Conservation (phyloP, 1,140 invertebrate species). For the Hydropsyche tenuis region DNA sequence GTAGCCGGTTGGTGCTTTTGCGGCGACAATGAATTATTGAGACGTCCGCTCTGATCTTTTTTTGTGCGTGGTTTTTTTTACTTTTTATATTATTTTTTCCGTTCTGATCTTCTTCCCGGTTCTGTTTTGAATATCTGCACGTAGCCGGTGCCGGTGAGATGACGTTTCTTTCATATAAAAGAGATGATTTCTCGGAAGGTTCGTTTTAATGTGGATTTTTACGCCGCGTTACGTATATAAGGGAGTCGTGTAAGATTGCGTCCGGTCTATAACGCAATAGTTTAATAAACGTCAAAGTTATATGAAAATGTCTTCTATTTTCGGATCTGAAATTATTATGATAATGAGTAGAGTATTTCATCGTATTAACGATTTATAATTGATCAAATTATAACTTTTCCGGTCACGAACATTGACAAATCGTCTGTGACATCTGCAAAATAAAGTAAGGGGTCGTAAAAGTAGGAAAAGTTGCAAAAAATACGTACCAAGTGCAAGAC, state of each 20-base stretch:
- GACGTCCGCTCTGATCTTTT: neutral
- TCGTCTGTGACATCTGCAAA: too few relatives aligned
- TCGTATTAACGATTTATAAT: too few relatives aligned
- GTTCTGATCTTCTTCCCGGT: too few relatives aligned
- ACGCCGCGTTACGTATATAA: neutral
- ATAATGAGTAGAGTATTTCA: too few relatives aligned
- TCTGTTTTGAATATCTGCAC: conserved; percentile 14
- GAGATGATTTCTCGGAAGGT: conserved; percentile 1
- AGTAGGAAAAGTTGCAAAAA: too few relatives aligned
- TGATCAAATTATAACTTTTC: too few relatives aligned
- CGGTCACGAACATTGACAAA: too few relatives aligned
- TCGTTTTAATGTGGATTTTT: neutral
- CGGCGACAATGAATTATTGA: conserved; percentile 16
- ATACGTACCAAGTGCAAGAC: too few relatives aligned
- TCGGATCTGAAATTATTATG: too few relatives aligned
- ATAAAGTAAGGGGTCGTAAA: too few relatives aligned
- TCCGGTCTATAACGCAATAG: neutral
- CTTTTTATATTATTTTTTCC: neutral
- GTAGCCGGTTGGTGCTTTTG: neutral
- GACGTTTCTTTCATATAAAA: neutral
- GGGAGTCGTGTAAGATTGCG: neutral
- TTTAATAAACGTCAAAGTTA: too few relatives aligned
- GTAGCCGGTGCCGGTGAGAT: neutral
- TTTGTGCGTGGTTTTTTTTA: neutral
- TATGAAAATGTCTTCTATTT: too few relatives aligned